A percentile compares a stretch with the other conserved stretches of the same genome.
phyloP scores from a whole-genome alignment of 2,888 invertebrate species.

The Carterocephalus palaemon region DNA sequence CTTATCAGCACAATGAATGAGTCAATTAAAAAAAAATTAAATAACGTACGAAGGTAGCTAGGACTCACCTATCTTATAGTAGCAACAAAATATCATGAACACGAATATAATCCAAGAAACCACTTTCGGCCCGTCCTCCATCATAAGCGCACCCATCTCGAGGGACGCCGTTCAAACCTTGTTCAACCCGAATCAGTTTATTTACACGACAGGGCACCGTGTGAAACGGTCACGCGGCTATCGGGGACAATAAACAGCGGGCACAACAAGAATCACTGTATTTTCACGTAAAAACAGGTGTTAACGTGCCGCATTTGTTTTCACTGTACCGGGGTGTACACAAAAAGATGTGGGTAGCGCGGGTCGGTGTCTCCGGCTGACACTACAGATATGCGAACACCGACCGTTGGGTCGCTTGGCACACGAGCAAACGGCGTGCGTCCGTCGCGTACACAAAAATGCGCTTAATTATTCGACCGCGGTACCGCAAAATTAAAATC shows the following conservation, averaged over 20 bases:
- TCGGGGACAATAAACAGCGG: constrained; percentile 17
- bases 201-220: constrained; percentile 5
- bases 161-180: too few relatives aligned
- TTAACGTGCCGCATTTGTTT: constrained; percentile 33
- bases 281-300: constrained; percentile 13
- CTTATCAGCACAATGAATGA: too few relatives aligned
- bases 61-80: constrained; percentile 56
- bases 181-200: constrained; percentile 1
- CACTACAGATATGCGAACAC: constrained; percentile 62
- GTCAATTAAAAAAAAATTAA: not conserved
- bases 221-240: constrained; percentile 12
- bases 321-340: constrained; percentile 32
- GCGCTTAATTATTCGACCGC: constrained; percentile 40
- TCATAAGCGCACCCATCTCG: constrained; percentile 55
- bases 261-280: constrained; percentile 22
- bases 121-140: constrained; percentile 66
- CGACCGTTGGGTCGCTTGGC: constrained; percentile 57
- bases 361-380: constrained; percentile 68
- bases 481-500: constrained; percentile 4
- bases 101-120: constrained; percentile 70
- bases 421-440: constrained; percentile 56
- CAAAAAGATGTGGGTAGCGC: constrained; percentile 59
- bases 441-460: constrained; percentile 59
- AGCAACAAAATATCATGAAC: constrained; percentile 65
- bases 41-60: not conserved